Evolutionary conservation across 2,113 vertebrate genomes (phyloP).

Genomic region (Gadus macrocephalus): DNA sequence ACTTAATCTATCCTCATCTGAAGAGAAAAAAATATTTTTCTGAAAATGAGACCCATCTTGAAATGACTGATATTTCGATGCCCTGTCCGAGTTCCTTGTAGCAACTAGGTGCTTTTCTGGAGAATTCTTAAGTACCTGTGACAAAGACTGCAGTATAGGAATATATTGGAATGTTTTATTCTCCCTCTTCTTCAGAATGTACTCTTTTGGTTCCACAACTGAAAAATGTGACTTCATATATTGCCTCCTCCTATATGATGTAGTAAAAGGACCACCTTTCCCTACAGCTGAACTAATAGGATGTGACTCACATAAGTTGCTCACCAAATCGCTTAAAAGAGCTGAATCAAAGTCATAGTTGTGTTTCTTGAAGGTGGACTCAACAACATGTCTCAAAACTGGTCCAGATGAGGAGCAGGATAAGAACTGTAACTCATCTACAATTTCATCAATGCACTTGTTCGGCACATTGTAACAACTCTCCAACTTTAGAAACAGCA

Average conservation of each 20-base stretch:
- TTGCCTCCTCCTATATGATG: background rate
- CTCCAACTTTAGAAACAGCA: too few relatives aligned
- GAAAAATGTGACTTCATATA: conserved; percentile 19
- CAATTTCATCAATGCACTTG: too few relatives aligned
- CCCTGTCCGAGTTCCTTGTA: background rate
- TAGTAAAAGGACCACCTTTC: too few relatives aligned
- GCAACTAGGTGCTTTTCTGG: background rate
- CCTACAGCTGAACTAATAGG: too few relatives aligned
- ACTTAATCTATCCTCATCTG: background rate
- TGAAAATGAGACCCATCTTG: background rate
- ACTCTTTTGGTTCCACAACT: conserved; percentile 25
- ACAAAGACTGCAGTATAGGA: background rate
- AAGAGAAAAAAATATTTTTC: background rate
- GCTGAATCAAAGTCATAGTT: too few relatives aligned
- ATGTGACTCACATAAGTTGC: too few relatives aligned
- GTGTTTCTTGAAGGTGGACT: too few relatives aligned
- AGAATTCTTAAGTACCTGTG: background rate
- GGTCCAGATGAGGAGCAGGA: too few relatives aligned
- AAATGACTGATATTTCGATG: background rate
- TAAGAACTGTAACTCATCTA: too few relatives aligned
- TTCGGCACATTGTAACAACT: too few relatives aligned
- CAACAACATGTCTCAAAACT: too few relatives aligned
- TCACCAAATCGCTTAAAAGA: too few relatives aligned
- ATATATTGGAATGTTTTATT: background rate
- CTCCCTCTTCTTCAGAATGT: conserved; percentile 17